Evolutionary conservation across 2,797 vertebrate species (phyloP).

Genomic region (Danio albolineatus): DNA sequence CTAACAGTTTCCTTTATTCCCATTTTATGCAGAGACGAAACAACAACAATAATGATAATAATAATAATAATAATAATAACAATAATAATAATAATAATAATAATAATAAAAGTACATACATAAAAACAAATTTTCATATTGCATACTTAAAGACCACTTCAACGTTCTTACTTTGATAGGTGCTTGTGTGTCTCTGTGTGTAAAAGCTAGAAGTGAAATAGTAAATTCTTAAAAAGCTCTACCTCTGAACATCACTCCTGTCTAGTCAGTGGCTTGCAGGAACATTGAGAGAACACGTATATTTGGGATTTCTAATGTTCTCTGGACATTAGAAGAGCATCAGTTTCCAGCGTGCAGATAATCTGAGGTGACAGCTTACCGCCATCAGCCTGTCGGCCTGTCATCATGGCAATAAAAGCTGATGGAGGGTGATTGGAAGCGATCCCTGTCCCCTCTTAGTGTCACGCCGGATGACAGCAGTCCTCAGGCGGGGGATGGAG

Average conservation of each 20-base stretch:
- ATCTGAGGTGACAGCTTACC: constrained; percentile 62
- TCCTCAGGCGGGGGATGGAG: constrained; percentile 62
- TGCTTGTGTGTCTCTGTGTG: no score
- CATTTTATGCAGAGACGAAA: no score
- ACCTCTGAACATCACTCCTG: not conserved
- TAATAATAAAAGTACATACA: no score
- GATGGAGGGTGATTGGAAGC: constrained; percentile 68
- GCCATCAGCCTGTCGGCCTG: constrained; percentile 69
- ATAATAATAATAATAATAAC: no score
- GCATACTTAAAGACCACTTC: no score
- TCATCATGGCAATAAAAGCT: constrained; percentile 67
- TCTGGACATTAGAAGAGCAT: constrained; percentile 59
- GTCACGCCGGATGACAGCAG: constrained; percentile 68
- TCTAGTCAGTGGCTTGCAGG: not conserved
- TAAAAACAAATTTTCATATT: no score
- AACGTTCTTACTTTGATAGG: no score
- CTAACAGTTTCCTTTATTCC: no score
- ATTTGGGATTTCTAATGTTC: constrained; percentile 47
- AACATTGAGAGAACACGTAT: constrained; percentile 37
- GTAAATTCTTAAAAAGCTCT: not conserved
- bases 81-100: no score
- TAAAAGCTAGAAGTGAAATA: not conserved
- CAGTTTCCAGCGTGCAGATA: constrained; percentile 56
- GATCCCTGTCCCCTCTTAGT: constrained; percentile 78
- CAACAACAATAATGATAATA: no score